Percentiles rank a stretch among this genome's conserved stretches.
Evolutionary conservation across 2,797 vertebrate genomes (phyloP).

Genomic region (Chrysocyon brachyurus): DNA sequence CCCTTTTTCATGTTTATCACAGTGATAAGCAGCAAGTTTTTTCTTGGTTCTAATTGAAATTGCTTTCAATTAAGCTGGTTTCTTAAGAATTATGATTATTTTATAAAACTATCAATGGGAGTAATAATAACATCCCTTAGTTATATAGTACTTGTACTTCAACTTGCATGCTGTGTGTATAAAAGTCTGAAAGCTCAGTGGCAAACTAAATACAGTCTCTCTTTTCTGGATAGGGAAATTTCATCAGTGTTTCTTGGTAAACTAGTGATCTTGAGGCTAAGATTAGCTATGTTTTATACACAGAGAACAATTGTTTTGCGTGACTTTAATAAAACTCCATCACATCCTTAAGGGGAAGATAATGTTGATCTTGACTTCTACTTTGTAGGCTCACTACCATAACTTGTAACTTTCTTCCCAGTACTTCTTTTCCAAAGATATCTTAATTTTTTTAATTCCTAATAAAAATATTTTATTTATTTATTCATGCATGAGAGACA

Average conservation of each 20-base stretch:
- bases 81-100: conserved; percentile 37
- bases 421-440: not conserved
- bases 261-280: not conserved
- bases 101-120: not conserved
- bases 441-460: not conserved
- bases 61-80: conserved; percentile 1
- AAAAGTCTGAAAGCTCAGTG: not conserved
- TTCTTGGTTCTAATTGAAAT: conserved; percentile 26
- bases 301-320: not conserved
- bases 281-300: not conserved
- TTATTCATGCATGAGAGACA: too few relatives aligned
- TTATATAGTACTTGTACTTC: not conserved
- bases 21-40: conserved; percentile 1
- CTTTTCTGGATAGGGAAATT: not conserved
- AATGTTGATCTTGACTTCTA: not conserved
- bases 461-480: too few relatives aligned
- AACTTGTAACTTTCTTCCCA: not conserved
- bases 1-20: conserved; percentile 20
- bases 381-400: not conserved
- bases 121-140: not conserved
- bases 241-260: not conserved
- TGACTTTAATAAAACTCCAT: not conserved
- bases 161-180: not conserved
- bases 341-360: not conserved
- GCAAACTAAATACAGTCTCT: not conserved